phyloP scores from a whole-genome alignment of 1,140 invertebrate genomes.

The Ericerus pela region DNA sequence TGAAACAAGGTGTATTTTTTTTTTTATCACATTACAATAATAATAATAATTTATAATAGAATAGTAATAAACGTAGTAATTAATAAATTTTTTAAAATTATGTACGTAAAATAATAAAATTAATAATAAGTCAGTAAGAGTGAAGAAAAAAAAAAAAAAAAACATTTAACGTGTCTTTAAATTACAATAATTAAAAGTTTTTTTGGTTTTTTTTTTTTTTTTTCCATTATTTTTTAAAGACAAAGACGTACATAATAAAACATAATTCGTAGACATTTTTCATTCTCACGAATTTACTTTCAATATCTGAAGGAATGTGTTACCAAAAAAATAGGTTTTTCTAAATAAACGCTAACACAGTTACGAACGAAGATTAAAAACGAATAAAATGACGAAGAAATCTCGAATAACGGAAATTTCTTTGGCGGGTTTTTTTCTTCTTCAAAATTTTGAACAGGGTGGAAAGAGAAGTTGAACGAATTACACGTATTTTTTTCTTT shows the following conservation, averaged over 20 bases:
- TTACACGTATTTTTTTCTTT: no score
- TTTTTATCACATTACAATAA: constrained; percentile 12
- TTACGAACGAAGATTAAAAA: constrained; percentile 5
- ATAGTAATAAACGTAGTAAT: constrained; percentile 10
- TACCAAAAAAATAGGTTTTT: constrained; percentile 6
- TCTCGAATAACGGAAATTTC: no score
- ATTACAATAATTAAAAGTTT: constrained; percentile 8
- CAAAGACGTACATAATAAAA: constrained; percentile 11
- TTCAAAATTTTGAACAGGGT: neutral
- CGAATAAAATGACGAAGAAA: constrained; percentile 1
- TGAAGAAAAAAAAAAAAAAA: constrained; percentile 10
- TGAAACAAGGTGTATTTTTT: constrained; percentile 12
- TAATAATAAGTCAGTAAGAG: constrained; percentile 12
- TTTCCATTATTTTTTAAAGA: no score
- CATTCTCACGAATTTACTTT: constrained; percentile 11
- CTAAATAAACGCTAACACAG: constrained; percentile 11
- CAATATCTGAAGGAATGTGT: constrained; percentile 10
- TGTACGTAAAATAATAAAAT: constrained; percentile 12
- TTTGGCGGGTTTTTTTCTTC: no score
- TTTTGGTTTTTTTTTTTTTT: no score
- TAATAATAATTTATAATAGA: constrained; percentile 6
- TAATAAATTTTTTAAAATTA: constrained; percentile 12
- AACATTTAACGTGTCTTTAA: constrained; percentile 11
- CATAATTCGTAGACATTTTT: constrained; percentile 9
- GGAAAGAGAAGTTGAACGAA: no score